Evolutionary conservation across 2,888 invertebrate genomes (phyloP).

Genomic region (Lepidochrysops patricia): DNA sequence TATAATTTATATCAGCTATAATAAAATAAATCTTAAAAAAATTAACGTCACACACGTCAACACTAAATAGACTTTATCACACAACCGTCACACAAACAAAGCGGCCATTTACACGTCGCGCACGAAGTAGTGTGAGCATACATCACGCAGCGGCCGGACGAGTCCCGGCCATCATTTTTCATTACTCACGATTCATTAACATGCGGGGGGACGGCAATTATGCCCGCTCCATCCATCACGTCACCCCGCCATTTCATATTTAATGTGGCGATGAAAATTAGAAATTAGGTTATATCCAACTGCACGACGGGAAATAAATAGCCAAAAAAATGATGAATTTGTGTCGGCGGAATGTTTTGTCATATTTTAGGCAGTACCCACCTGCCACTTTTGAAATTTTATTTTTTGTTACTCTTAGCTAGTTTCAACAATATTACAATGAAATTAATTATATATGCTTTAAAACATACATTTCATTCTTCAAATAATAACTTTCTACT

Average conservation of each 20-base stretch:
- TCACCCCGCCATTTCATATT: conserved; percentile 56
- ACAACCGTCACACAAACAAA: conserved; percentile 12
- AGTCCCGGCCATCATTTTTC: conserved; percentile 59
- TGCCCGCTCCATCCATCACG: conserved; percentile 61
- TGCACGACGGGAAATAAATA: conserved; percentile 11
- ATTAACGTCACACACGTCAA: no score
- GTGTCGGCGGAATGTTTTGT: conserved; percentile 3
- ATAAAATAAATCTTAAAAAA: no score
- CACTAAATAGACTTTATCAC: not conserved
- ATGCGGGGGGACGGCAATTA: conserved; percentile 61
- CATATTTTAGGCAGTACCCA: not conserved
- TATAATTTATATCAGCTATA: no score
- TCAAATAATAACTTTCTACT: no score
- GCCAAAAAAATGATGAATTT: conserved; percentile 6
- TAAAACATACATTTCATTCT: no score
- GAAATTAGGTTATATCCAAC: conserved; percentile 16
- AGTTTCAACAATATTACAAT: no score
- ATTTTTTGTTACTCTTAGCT: no score
- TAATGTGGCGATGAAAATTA: conserved; percentile 33
- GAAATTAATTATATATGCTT: no score
- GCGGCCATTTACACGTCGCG: conserved; percentile 39
- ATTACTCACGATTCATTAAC: conserved; percentile 70
- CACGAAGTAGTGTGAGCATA: conserved; percentile 49
- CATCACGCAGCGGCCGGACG: conserved; percentile 39
- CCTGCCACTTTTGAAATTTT: not conserved